phyloP scores from a whole-genome alignment of 2,797 vertebrate species.

The Vipera latastei region DNA sequence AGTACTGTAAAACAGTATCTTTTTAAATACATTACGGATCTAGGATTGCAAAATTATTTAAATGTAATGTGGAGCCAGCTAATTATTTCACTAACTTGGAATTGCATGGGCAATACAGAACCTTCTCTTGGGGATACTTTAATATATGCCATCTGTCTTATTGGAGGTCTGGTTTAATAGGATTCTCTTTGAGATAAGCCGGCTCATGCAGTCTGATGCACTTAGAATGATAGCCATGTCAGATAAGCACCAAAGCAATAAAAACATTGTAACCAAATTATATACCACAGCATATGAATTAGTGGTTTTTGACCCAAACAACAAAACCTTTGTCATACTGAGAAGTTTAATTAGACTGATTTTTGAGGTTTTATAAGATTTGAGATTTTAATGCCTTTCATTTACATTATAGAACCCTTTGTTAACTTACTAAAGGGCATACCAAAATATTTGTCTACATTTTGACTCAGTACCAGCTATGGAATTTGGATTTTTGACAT shows the following conservation, averaged over 20 bases:
- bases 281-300: not conserved
- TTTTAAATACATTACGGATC: not conserved
- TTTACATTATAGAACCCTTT: not conserved
- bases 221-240: not conserved
- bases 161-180: not conserved
- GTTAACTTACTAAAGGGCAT: not conserved
- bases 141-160: not conserved
- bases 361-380: not conserved
- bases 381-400: not conserved
- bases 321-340: not conserved
- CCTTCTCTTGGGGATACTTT: not conserved
- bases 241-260: not conserved
- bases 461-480: not conserved
- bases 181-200: not conserved
- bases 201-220: not conserved
- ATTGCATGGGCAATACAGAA: not conserved
- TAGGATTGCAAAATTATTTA: not conserved
- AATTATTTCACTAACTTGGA: not conserved
- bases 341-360: conserved; percentile 1
- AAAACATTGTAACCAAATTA: not conserved
- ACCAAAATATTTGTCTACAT: not conserved
- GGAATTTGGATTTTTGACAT: not conserved
- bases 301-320: not conserved
- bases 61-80: not conserved
- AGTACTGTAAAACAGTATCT: not conserved